Percentiles rank a stretch among this genome's conserved stretches.
phyloP scores from a whole-genome alignment of 2,888 invertebrate genomes.

The Drosophila glabriapex region DNA sequence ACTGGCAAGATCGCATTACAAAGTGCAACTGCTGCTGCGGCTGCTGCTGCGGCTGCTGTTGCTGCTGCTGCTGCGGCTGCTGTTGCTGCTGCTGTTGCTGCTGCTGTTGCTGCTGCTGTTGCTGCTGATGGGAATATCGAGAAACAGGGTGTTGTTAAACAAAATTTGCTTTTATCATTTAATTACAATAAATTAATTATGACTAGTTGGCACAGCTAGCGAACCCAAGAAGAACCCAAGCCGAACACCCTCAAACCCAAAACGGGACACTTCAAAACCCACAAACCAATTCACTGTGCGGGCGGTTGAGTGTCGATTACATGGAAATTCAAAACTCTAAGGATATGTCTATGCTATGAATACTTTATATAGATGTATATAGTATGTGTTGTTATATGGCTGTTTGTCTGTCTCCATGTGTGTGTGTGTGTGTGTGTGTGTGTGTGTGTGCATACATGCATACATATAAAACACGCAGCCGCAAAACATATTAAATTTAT shows the following conservation, averaged over 20 bases:
- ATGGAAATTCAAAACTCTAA: constrained; percentile 63
- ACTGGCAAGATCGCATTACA: constrained; percentile 55
- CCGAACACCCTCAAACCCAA: constrained; percentile 16
- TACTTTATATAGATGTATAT: constrained; percentile 22
- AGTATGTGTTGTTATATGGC: neutral
- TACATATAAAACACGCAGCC: constrained; percentile 71
- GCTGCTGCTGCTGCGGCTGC: constrained; percentile 36
- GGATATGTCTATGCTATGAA: constrained; percentile 52
- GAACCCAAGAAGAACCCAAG: constrained; percentile 9
- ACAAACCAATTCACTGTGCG: constrained; percentile 34
- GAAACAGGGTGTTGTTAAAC: constrained; percentile 7
- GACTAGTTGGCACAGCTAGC: constrained; percentile 38
- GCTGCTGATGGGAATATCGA: constrained; percentile 12
- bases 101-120: neutral
- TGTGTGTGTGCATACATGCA: constrained; percentile 7
- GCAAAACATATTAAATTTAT: constrained; percentile 81
- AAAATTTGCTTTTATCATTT: constrained; percentile 56
- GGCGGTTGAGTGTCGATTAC: constrained; percentile 53
- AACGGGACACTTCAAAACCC: constrained; percentile 13
- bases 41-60: neutral
- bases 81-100: neutral
- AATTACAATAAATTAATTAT: constrained; percentile 79
- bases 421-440: constrained; percentile 1
- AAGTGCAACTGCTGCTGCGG: constrained; percentile 43
- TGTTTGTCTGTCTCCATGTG: neutral